phyloP scores from a whole-genome alignment of 2,888 invertebrate genomes.

The Odontocerum albicorne region DNA sequence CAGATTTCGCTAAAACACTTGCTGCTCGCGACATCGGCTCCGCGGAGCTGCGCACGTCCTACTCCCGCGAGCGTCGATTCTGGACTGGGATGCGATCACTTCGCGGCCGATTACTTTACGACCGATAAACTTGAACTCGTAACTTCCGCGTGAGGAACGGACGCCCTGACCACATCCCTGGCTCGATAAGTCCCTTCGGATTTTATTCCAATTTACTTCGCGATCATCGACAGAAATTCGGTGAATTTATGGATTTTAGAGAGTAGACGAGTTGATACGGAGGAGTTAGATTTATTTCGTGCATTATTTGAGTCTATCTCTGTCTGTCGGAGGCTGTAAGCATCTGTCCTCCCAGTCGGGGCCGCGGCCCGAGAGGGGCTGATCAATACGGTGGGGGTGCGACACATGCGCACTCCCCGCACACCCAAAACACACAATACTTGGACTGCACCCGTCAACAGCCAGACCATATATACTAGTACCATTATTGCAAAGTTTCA shows the following conservation, averaged over 20 bases:
- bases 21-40: constrained; percentile 19
- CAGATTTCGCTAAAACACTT: constrained; percentile 14
- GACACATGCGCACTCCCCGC: constrained; percentile 4
- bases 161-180: constrained; percentile 9
- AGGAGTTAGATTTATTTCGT: constrained; percentile 27
- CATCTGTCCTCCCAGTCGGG: constrained; percentile 31
- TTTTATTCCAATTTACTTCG: too few species aligned
- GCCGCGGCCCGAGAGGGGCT: constrained; percentile 21
- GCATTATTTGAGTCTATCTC: constrained; percentile 27
- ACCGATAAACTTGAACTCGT: constrained; percentile 22
- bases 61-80: constrained; percentile 26
- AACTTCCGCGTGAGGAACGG: constrained; percentile 13
- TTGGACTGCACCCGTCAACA: constrained; percentile 5
- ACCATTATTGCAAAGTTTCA: too few species aligned
- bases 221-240: too few species aligned
- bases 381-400: constrained; percentile 24
- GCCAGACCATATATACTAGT: background rate
- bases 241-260: constrained; percentile 16
- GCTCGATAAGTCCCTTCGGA: too few species aligned
- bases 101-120: constrained; percentile 19
- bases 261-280: constrained; percentile 28
- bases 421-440: constrained; percentile 6
- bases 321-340: constrained; percentile 22
- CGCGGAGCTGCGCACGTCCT: constrained; percentile 11
- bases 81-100: constrained; percentile 20